phyloP scores from a whole-genome alignment of 2,113 vertebrate species.

The Hemiscyllium ocellatum region DNA sequence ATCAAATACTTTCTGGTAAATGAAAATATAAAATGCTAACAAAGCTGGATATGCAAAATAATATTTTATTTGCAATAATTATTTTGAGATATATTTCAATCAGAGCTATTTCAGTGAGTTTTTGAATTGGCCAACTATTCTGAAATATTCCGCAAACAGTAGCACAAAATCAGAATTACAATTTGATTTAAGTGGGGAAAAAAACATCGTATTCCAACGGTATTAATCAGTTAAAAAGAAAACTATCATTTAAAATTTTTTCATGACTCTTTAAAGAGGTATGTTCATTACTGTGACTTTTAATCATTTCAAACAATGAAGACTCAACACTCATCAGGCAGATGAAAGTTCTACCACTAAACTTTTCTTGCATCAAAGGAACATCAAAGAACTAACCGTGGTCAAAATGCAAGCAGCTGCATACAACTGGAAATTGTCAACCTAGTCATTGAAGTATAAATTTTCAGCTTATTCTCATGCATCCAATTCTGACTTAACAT shows the following conservation, averaged over 20 bases:
- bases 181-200: not conserved
- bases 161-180: not conserved
- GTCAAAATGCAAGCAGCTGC: not conserved
- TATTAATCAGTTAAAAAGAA: conserved; percentile 4
- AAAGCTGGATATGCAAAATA: not conserved
- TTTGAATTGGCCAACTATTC: not conserved
- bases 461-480: not conserved
- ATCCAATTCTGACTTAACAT: not conserved
- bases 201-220: not conserved
- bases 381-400: not conserved
- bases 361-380: not conserved
- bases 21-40: not conserved
- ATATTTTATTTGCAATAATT: not conserved
- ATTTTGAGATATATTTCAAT: not conserved
- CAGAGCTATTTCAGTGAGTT: not conserved
- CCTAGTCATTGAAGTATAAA: not conserved
- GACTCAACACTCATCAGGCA: not conserved
- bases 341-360: not conserved
- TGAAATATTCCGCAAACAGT: not conserved
- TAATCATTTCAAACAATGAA: not conserved
- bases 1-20: not conserved
- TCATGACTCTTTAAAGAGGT: not conserved
- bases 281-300: not conserved
- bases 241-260: not conserved
- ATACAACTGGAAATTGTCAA: not conserved